A percentile compares a stretch with the other conserved stretches of the same genome.
Evolutionary conservation across 2,888 invertebrate species (phyloP).

Genomic region (Sarcophaga subvicina): DNA sequence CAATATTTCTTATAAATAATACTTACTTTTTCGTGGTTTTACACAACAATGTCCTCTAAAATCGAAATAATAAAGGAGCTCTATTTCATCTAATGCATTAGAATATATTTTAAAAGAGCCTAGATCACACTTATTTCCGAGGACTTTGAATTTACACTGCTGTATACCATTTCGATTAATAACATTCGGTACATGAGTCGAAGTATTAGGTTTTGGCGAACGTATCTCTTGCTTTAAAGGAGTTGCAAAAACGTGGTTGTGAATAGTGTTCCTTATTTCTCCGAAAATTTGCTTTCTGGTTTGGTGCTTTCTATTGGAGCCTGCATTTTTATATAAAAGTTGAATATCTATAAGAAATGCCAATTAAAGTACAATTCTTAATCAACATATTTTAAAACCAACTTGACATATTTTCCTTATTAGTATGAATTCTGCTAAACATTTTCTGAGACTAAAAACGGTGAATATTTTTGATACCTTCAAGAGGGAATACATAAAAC

Average conservation of each 20-base stretch:
- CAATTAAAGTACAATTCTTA: not conserved
- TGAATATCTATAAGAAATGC: constrained; percentile 17
- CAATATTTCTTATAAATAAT: not conserved
- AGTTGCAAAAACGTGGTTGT: constrained; percentile 24
- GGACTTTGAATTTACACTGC: not conserved
- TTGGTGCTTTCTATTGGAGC: constrained; percentile 31
- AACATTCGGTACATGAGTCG: not conserved
- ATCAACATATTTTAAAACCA: not conserved
- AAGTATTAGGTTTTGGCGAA: not conserved
- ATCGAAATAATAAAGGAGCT: constrained; percentile 37
- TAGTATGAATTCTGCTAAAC: constrained; percentile 5
- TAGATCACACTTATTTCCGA: not conserved
- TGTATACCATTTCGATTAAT: not conserved
- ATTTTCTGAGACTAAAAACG: not conserved
- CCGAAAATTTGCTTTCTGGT: constrained; percentile 50
- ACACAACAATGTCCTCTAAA: constrained; percentile 51
- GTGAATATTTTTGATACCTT: too few relatives aligned
- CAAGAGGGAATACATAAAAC: too few relatives aligned
- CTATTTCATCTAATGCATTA: not conserved
- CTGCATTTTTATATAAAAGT: constrained; percentile 5
- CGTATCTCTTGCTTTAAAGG: constrained; percentile 20
- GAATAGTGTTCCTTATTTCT: constrained; percentile 56
- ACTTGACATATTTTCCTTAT: constrained; percentile 26
- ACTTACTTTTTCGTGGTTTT: constrained; percentile 45
- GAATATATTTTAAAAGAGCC: not conserved